phyloP scores from a whole-genome alignment of 2,888 invertebrate species.

The Cephus runcator region DNA sequence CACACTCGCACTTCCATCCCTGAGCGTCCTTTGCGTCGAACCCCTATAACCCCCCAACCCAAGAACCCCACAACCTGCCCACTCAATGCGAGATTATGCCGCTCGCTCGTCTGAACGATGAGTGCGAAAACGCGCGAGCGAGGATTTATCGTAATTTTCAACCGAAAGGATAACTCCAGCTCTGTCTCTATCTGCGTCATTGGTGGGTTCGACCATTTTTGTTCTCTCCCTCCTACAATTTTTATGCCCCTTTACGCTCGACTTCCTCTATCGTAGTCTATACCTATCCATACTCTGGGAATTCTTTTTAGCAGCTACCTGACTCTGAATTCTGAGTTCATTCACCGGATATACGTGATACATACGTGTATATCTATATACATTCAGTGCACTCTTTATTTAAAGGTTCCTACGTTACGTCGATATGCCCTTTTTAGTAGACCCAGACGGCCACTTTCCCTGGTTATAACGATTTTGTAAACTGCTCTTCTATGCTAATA shows the following conservation, averaged over 20 bases:
- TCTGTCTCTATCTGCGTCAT: not conserved
- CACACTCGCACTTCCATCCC: conserved; percentile 28
- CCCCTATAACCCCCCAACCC: conserved; percentile 10
- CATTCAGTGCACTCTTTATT: conserved; percentile 36
- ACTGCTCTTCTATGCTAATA: conserved; percentile 63
- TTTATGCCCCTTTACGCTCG: not conserved
- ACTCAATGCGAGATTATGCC: conserved; percentile 10
- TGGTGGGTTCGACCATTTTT: not conserved
- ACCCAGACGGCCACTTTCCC: conserved; percentile 56
- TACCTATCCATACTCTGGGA: not conserved
- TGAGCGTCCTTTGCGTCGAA: conserved; percentile 17
- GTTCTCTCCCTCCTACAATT: not conserved
- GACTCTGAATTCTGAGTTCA: not conserved
- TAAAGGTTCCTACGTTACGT: conserved; percentile 51
- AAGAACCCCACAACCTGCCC: not conserved
- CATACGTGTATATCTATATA: conserved; percentile 2
- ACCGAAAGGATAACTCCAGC: not conserved
- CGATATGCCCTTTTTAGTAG: conserved; percentile 53
- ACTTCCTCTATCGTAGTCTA: not conserved
- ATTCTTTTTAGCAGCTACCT: not conserved
- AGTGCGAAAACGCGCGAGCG: conserved; percentile 7
- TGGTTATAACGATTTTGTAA: conserved; percentile 60
- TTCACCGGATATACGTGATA: not conserved
- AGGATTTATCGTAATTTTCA: not conserved
- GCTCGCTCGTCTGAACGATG: not conserved